Base-by-base conservation (phyloP, 2,113 vertebrate species). In the Dipodomys merriami region DNA sequence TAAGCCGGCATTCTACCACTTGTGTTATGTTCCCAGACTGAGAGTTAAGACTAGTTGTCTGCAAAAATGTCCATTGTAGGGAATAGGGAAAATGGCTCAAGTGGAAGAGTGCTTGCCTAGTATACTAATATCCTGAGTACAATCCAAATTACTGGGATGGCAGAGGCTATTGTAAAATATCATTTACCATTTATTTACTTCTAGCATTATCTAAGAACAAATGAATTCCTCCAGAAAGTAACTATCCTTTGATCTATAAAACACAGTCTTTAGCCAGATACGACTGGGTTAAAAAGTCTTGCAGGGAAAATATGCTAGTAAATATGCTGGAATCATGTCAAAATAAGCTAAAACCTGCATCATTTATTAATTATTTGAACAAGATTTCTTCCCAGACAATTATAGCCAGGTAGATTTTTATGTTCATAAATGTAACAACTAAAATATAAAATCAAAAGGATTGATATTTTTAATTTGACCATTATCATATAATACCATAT, bases 391-490 rank as follows among this genome's bases (percentile, higher is more conserved):
- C 46, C 49, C 74, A 25, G 25, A 83, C 20, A 90, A 22, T 60
- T 87, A 86, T 1, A 91, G 64, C 44, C 49, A 86, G 18, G 6
- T 49, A 87, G 64, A 5, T 20, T 91, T 95, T 84, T 84, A 76
- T 71, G 72, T 78, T 86, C 62, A 93, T 12, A 78, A 22, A 68
- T 85, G 5, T 68, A 72, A 68, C 25, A 74, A 57, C 49, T 83
- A 46, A 86, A 78, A 25, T 62, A 92, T 62, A 92, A 88, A 85
- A 80, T 71, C 65, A 72, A 88, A 78, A 90, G 49, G 53, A 39
- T 20, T 86, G 25, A 33, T 88, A 30, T 68, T 95, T 94, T 72
- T 76, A 72, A 86, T 71, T 95, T 44, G 92, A 64, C 71, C 35
- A 88, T 49, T 22, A 68, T 39, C 9, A 65, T 57, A 68, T 6